Evolutionary conservation across 2,888 invertebrate genomes (phyloP).

Genomic region (Lypha dubia): DNA sequence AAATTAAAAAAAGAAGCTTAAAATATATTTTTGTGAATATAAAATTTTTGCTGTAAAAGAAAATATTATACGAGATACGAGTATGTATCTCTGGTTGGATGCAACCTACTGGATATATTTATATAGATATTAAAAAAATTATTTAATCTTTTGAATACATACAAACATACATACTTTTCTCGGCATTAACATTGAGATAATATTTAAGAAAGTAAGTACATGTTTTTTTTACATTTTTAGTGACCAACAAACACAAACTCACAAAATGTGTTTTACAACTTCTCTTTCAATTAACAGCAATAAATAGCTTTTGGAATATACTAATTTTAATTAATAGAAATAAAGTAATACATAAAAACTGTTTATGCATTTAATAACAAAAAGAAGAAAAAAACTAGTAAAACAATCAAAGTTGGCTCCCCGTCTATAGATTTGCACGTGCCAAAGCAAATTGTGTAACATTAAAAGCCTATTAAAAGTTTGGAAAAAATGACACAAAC

Average conservation of each 20-base stretch:
- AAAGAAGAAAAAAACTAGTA: neutral
- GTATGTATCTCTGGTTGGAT: neutral
- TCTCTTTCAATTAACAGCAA: neutral
- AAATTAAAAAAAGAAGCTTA: neutral
- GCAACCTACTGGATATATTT: neutral
- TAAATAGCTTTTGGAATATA: neutral
- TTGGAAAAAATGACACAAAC: neutral
- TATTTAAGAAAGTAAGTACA: neutral
- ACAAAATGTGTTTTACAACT: neutral
- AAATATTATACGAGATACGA: too few relatives aligned
- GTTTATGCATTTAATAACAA: neutral
- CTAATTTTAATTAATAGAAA: too few relatives aligned
- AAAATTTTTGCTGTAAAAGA: neutral
- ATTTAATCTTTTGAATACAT: neutral
- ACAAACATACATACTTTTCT: neutral
- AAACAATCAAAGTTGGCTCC: neutral
- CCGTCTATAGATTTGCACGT: neutral
- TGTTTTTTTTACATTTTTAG: too few relatives aligned
- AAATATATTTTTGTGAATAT: neutral
- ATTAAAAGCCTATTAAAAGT: constrained; percentile 35
- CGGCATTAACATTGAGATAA: neutral
- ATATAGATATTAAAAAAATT: neutral
- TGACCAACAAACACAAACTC: neutral
- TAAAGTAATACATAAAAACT: neutral
- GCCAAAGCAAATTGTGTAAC: constrained; percentile 7